Evolutionary conservation across 2,797 vertebrate genomes (phyloP).

Genomic region (Malacoctenus gilli): DNA sequence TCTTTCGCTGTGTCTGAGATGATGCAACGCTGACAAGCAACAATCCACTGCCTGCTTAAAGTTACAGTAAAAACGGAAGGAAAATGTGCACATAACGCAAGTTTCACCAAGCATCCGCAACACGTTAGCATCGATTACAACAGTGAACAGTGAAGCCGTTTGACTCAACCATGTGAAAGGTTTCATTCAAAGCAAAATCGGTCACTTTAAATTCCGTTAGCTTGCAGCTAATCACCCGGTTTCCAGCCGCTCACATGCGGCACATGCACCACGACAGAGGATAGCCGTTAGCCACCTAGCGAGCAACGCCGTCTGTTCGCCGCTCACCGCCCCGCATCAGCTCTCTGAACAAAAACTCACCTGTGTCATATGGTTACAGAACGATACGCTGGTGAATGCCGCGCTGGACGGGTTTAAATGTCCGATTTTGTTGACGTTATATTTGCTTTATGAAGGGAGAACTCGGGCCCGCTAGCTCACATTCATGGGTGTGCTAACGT

Average conservation of each 20-base stretch:
- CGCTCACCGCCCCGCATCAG: neutral
- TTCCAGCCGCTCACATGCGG: slow-evolving; percentile 68
- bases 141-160: neutral
- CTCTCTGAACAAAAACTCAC: slow-evolving; percentile 46
- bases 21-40: slow-evolving; percentile 55
- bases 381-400: slow-evolving; percentile 14
- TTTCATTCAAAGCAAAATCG: neutral
- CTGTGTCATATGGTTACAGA: slow-evolving; percentile 70
- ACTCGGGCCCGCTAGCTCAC: slow-evolving; percentile 61
- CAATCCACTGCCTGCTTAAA: too few species aligned
- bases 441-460: neutral
- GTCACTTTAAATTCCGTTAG: slow-evolving; percentile 20
- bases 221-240: slow-evolving; percentile 42
- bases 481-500: slow-evolving; percentile 59
- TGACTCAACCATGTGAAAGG: accelerated
- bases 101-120: accelerated
- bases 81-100: accelerated
- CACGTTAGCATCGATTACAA: too few species aligned
- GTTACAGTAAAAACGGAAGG: too few species aligned
- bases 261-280: slow-evolving; percentile 50
- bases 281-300: slow-evolving; percentile 45
- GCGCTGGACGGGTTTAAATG: slow-evolving; percentile 6
- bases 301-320: slow-evolving; percentile 8
- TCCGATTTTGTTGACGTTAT: neutral
- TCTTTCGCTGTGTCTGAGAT: slow-evolving; percentile 43